These are phyloP conservation scores for Plodia interpunctella DNA, from an alignment of 1,140 invertebrate species.

Conservation along the genomic window DNA sequence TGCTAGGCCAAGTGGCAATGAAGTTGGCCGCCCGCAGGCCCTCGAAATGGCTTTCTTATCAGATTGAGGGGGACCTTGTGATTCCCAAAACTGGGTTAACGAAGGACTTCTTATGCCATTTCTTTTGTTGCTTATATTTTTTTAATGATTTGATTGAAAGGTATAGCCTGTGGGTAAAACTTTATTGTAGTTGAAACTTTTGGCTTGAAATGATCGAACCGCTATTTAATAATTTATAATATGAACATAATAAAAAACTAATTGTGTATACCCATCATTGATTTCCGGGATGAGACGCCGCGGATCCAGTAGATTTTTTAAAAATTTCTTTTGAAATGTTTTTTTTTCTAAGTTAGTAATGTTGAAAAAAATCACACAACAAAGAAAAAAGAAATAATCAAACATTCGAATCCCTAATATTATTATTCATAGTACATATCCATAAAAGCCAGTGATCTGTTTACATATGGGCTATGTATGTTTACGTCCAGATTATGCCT, in stretches of 20 bases:
- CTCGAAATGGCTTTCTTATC: slow-evolving; percentile 53
- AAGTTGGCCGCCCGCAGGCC: background rate
- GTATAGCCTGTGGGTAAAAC: too few relatives aligned
- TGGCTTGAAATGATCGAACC: background rate
- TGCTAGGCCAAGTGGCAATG: background rate
- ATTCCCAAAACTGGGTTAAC: slow-evolving; percentile 62
- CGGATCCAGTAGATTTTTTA: too few relatives aligned
- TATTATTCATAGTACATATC: too few relatives aligned
- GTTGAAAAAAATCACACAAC: too few relatives aligned
- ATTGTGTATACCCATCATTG: too few relatives aligned
- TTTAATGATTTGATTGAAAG: too few relatives aligned
- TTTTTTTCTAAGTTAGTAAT: too few relatives aligned
- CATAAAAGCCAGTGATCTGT: background rate
- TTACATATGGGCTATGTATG: background rate
- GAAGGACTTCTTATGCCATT: slow-evolving; percentile 36
- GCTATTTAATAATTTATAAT: background rate
- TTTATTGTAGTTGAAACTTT: background rate
- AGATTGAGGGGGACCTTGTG: slow-evolving; percentile 47
- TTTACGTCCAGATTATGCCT: background rate
- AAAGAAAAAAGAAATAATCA: too few relatives aligned
- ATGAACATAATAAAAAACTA: too few relatives aligned
- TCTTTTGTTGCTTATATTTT: background rate
- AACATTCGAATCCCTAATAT: too few relatives aligned
- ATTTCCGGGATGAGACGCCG: too few relatives aligned
- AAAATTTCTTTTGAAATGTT: too few relatives aligned